Evolutionary conservation across 2,113 vertebrate species (phyloP).

Genomic region (Cercocebus atys): DNA sequence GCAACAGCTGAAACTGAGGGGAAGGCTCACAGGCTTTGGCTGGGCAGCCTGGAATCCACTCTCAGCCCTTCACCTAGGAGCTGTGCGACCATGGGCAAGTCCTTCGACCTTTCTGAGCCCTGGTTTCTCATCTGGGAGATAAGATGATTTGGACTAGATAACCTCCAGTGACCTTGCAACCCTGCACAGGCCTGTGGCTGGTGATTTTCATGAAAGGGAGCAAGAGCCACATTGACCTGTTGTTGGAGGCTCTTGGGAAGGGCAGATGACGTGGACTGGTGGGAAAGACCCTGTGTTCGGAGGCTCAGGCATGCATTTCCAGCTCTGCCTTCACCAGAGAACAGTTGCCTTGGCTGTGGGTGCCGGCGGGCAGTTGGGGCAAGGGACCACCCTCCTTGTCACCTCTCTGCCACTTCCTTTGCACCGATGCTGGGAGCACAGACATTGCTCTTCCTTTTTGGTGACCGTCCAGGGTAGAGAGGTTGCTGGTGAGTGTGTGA

Average conservation of each 20-base stretch:
- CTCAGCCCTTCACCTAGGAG: not conserved
- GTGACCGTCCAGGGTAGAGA: not conserved
- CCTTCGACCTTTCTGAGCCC: not conserved
- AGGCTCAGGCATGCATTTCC: rapidly evolving
- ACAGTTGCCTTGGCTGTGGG: not conserved
- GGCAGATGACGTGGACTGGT: not conserved
- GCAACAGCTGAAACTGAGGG: not conserved
- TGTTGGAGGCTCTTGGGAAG: not conserved
- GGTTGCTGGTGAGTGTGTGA: not conserved
- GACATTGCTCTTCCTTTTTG: not conserved
- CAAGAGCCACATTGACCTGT: not conserved
- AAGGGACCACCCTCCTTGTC: not conserved
- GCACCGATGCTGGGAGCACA: too few relatives aligned
- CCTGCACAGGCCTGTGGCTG: not conserved
- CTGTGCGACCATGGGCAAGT: not conserved
- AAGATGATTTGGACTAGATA: not conserved
- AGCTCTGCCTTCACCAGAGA: not conserved
- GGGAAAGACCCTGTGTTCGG: not conserved
- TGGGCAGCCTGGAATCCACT: not conserved
- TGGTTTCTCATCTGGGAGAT: not conserved
- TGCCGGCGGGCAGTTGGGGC: too few relatives aligned
- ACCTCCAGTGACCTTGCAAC: not conserved
- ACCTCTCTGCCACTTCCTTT: not conserved
- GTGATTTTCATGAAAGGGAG: not conserved
- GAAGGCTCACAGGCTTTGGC: not conserved